Conservation (phyloP, 2,797 vertebrate genomes). For the Ispidina picta region DNA sequence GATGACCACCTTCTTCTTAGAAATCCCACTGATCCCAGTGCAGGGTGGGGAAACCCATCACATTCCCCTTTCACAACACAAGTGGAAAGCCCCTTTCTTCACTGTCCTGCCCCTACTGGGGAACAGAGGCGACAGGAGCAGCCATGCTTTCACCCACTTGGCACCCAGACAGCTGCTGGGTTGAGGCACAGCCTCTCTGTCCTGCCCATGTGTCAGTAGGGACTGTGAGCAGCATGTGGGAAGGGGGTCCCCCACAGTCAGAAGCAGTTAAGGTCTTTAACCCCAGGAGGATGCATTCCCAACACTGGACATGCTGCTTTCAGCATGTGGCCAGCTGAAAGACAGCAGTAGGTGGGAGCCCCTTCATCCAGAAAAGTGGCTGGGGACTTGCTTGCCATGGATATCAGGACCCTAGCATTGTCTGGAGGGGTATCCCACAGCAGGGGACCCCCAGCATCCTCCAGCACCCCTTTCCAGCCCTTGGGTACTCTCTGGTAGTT, state of each 20-base stretch:
- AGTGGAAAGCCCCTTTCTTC: conserved; percentile 53
- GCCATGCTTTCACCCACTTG: background rate
- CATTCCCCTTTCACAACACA: background rate
- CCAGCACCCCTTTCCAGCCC: background rate
- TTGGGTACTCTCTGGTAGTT: rapidly evolving
- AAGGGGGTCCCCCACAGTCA: background rate
- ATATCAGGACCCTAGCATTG: background rate
- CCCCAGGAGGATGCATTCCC: background rate
- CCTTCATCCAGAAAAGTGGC: background rate
- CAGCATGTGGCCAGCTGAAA: rapidly evolving
- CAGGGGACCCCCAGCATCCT: rapidly evolving
- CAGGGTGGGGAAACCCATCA: background rate
- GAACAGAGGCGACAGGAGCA: background rate
- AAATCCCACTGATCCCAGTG: background rate
- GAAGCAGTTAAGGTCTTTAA: background rate
- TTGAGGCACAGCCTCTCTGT: background rate
- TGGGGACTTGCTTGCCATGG: rapidly evolving
- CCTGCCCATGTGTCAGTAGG: rapidly evolving
- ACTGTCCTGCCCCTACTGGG: background rate
- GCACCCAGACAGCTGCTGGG: background rate
- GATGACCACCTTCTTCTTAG: conserved; percentile 44
- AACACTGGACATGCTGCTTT: rapidly evolving
- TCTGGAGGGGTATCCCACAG: background rate
- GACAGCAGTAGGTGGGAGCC: rapidly evolving
- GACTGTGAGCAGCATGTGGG: rapidly evolving